These are phyloP conservation scores for Orchestes rusci DNA, from an alignment of 2,888 invertebrate species.

Conservation along the genomic window DNA sequence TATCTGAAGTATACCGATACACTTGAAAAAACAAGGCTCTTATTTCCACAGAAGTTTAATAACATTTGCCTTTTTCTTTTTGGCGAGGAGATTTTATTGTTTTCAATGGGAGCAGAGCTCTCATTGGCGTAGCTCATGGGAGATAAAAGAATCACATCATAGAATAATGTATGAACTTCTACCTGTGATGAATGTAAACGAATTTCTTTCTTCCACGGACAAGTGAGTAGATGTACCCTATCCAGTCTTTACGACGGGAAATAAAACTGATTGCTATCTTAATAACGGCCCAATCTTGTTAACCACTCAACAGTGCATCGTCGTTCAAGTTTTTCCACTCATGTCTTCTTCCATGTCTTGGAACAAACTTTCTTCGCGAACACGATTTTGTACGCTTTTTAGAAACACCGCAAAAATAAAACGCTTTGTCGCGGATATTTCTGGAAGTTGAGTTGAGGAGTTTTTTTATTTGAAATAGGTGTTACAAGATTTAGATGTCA, in stretches of 20 bases:
- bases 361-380: slow-evolving; percentile 23
- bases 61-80: slow-evolving; percentile 29
- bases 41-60: slow-evolving; percentile 32
- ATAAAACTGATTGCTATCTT: slow-evolving; percentile 47
- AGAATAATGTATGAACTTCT: no score
- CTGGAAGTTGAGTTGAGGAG: no score
- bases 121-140: slow-evolving; percentile 16
- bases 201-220: slow-evolving; percentile 26
- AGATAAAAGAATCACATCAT: no score
- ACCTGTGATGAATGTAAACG: no score
- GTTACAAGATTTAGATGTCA: no score
- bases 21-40: slow-evolving; percentile 33
- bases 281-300: slow-evolving; percentile 46
- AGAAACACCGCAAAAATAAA: slow-evolving; percentile 16
- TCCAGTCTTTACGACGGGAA: slow-evolving; percentile 43
- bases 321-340: slow-evolving; percentile 36
- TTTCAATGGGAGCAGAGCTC: no score
- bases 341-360: slow-evolving; percentile 24
- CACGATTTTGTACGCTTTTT: slow-evolving; percentile 23
- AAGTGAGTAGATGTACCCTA: slow-evolving; percentile 43
- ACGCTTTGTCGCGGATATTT: neutral
- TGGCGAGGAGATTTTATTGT: no score
- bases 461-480: no score
- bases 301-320: slow-evolving; percentile 43
- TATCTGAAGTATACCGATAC: slow-evolving; percentile 37